phyloP scores from a whole-genome alignment of 2,113 vertebrate genomes.

The Anser brachyrhynchus region DNA sequence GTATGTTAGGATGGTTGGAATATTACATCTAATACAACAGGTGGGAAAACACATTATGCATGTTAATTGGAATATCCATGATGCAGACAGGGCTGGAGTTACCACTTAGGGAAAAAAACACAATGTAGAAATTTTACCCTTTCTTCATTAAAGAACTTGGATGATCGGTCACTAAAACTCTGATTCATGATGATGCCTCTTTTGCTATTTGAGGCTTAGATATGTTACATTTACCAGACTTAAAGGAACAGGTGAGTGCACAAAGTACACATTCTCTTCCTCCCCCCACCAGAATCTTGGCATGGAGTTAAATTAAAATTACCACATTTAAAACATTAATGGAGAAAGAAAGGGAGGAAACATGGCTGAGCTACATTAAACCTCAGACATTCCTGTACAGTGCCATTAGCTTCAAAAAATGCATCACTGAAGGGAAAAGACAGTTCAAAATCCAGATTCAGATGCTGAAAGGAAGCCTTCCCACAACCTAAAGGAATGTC shows the following conservation, averaged over 20 bases:
- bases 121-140: fast-evolving
- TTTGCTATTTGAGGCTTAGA: not conserved
- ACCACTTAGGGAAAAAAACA: not conserved
- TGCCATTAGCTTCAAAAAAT: not conserved
- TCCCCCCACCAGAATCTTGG: not conserved
- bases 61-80: not conserved
- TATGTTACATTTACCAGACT: not conserved
- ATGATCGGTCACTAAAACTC: not conserved
- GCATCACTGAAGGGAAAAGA: not conserved
- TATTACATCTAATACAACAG: not conserved
- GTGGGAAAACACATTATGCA: not conserved
- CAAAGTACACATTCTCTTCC: not conserved
- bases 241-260: not conserved
- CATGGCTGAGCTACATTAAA: not conserved
- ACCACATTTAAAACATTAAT: not conserved
- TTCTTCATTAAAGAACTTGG: not conserved
- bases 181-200: not conserved
- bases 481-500: not conserved
- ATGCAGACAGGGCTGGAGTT: not conserved
- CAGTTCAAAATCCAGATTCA: not conserved
- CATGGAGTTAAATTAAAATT: not conserved
- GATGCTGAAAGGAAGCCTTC: not conserved
- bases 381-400: not conserved
- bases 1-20: not conserved
- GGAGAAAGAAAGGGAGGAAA: not conserved